Percentiles rank a stretch among this genome's conserved stretches.
These are phyloP conservation scores for Myotis yumanensis DNA, from an alignment of 2,113 vertebrate species.

Conservation along the genomic window DNA sequence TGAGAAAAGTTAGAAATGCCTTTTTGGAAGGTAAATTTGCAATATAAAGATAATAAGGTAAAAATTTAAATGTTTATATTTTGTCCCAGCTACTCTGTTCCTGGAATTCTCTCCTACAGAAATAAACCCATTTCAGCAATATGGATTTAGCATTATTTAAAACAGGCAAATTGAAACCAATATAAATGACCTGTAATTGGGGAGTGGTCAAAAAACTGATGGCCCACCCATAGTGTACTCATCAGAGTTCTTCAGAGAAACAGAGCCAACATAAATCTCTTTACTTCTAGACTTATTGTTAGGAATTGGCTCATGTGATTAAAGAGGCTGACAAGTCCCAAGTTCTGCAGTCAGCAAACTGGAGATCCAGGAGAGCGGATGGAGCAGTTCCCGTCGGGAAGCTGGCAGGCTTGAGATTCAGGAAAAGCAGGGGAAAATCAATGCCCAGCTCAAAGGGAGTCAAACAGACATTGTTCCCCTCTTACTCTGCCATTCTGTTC, in stretches of 20 bases:
- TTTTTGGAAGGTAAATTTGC: not conserved
- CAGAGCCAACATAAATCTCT: not conserved
- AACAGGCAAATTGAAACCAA: not conserved
- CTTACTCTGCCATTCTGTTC: not conserved
- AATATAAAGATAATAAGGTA: not conserved
- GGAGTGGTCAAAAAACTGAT: not conserved
- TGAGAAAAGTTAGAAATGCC: not conserved
- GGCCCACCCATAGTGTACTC: not conserved
- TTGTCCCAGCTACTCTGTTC: not conserved
- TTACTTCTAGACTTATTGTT: not conserved
- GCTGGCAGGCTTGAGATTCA: not conserved
- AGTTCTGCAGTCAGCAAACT: not conserved
- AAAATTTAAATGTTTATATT: not conserved
- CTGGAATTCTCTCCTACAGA: not conserved
- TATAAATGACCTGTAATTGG: not conserved
- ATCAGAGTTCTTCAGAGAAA: not conserved
- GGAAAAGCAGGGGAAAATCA: not conserved
- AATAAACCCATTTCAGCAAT: not conserved
- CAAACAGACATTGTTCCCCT: not conserved
- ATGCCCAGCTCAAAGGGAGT: not conserved
- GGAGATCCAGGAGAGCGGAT: not conserved
- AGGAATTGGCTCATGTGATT: not conserved
- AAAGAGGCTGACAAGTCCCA: not conserved
- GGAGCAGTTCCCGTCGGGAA: not conserved
- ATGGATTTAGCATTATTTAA: conserved; percentile 15